Base-by-base conservation (phyloP, 2,113 vertebrate genomes). In the Hemichromis elongatus region DNA sequence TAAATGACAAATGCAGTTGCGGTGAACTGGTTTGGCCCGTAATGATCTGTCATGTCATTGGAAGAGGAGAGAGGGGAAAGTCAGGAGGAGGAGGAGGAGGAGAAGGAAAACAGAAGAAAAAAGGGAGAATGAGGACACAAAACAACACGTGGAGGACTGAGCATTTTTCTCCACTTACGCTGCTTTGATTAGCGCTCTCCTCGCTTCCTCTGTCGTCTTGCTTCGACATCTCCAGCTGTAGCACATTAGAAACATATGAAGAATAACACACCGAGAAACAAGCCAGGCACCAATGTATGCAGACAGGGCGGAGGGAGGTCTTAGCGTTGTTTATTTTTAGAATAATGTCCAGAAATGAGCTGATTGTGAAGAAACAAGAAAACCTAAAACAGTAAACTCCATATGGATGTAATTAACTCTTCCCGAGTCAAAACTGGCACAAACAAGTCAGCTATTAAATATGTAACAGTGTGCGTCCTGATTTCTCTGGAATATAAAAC, bases 181-280 rank as follows among this genome's bases (percentile, higher is more conserved):
- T 96, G 63, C 95, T 88, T 88, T 96, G 95, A 91, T 95, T 94
- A 83, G 96, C 88, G 80, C 56, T 83, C 45, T 95, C 92, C 73
- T 97, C 93, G 73, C 92, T 92, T 83, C 93, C 94, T 94, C 94
- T 91, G 90, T 97, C 96, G 53, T 97, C 96, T 88, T 93, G 90
- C 53, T 95, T 93, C 11, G 86, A 83, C 75, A 88, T 93, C 91
- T 96, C 96, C 87, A 96, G 94, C 96, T 97, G 90, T 28, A 84
- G 54, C 81, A 30, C 85, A 92, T 89, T 68, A 93, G 89, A 94
- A 86, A 92, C 90, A 93, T 28, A 80, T 92, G 88, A 92, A 84
- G 52, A 82, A 61, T 9, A 50, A 77, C 84, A 85, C 70, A 91
- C 26, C 77, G 68, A 87, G 53, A 81, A 88, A 92, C 87, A 80